These are phyloP conservation scores for Amphilophus citrinellus DNA, from an alignment of 2,113 vertebrate genomes.

Conservation along the genomic window DNA sequence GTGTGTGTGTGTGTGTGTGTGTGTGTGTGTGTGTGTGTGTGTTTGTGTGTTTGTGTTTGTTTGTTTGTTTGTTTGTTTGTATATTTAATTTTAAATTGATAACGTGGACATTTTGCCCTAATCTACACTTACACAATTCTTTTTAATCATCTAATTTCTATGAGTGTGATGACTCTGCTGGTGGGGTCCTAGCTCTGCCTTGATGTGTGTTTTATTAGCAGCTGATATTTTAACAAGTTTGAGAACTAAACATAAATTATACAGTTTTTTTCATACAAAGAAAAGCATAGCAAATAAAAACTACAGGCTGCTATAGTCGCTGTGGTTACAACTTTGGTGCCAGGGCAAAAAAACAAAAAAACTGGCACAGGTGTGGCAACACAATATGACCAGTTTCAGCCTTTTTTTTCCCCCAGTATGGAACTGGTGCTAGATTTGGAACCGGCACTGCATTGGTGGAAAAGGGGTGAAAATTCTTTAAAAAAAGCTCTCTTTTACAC, in stretches of 20 bases:
- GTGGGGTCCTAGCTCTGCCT: not conserved
- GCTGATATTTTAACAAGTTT: not conserved
- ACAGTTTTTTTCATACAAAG: not conserved
- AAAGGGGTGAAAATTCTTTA: not conserved
- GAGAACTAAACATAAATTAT: slow-evolving; percentile 2
- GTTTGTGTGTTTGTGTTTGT: not conserved
- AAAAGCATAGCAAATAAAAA: not conserved
- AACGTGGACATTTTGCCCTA: not conserved
- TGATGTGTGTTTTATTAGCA: slow-evolving; percentile 2
- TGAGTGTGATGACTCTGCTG: not conserved
- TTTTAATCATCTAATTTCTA: not conserved
- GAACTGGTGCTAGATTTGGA: not conserved
- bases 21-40: too few species aligned
- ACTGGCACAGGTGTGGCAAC: too few species aligned
- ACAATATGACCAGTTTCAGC: not conserved
- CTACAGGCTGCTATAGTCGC: not conserved
- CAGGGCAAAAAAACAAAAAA: too few species aligned
- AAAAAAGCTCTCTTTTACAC: not conserved
- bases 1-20: too few species aligned
- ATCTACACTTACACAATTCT: not conserved
- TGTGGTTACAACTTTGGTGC: too few species aligned
- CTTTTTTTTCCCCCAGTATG: not conserved
- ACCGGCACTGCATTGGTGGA: not conserved
- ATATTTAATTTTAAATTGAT: not conserved
- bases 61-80: not conserved